Percentiles rank a stretch among this genome's conserved stretches.
These are phyloP conservation scores for Chlorops oryzae DNA, from an alignment of 1,140 invertebrate species.

Conservation along the genomic window DNA sequence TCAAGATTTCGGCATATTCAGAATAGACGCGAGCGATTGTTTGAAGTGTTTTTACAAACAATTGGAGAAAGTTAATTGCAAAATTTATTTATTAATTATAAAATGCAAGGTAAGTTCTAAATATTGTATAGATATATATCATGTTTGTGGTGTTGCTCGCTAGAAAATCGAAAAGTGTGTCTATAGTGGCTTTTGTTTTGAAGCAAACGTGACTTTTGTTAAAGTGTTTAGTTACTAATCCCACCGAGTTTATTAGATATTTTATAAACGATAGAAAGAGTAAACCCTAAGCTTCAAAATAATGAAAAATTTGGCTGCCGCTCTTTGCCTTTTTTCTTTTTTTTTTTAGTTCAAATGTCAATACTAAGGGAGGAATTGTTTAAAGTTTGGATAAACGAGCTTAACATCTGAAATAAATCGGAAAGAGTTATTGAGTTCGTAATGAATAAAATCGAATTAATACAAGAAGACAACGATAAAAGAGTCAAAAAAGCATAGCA, in stretches of 20 bases:
- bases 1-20: not conserved
- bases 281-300: no score
- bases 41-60: no score
- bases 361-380: no score
- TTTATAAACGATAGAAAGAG: no score
- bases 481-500: not conserved
- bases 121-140: no score
- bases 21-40: no score
- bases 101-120: not conserved
- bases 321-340: not conserved
- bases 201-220: not conserved
- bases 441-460: conserved; percentile 3
- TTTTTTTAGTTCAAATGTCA: no score
- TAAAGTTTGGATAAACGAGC: not conserved
- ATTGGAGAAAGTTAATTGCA: not conserved
- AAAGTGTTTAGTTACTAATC: conserved; percentile 4
- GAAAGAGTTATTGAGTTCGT: not conserved
- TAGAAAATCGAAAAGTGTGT: not conserved
- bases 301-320: not conserved
- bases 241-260: no score
- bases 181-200: not conserved
- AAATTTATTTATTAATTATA: not conserved
- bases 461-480: not conserved
- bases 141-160: no score
- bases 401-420: not conserved